phyloP scores from a whole-genome alignment of 53 echinoderm and acorn worm species.

The Antedon mediterranea region DNA sequence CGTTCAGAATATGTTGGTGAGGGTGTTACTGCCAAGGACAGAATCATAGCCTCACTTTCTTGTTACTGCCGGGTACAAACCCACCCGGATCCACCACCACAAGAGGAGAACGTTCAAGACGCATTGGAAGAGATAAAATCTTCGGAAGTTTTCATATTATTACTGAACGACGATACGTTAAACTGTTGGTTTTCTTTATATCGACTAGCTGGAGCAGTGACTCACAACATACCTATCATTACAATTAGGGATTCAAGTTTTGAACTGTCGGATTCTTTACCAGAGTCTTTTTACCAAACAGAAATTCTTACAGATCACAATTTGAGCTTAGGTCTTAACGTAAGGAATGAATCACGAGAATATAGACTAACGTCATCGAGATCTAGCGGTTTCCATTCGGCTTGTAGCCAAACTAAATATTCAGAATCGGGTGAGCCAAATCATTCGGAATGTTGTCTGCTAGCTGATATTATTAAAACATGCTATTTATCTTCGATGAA shows the following conservation, averaged over 20 bases:
- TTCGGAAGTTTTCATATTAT: conserved; percentile 63
- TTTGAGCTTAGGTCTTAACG: neutral
- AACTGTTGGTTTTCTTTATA: conserved; percentile 40
- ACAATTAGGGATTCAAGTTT: conserved; percentile 51
- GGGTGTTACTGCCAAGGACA: conserved; percentile 16
- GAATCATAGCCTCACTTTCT: conserved; percentile 50
- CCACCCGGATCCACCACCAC: conserved; percentile 40
- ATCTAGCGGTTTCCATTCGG: conserved; percentile 53
- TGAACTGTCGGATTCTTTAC: conserved; percentile 24
- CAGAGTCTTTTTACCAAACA: conserved; percentile 30
- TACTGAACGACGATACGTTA: conserved; percentile 42
- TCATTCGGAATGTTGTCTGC: neutral
- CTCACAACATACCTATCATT: conserved; percentile 40
- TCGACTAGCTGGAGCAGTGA: conserved; percentile 47
- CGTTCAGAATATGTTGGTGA: neutral
- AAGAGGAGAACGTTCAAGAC: conserved; percentile 29
- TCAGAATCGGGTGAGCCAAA: conserved; percentile 23
- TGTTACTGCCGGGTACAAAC: conserved; percentile 52
- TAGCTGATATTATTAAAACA: conserved; percentile 35
- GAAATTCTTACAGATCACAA: conserved; percentile 25
- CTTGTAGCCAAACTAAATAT: neutral
- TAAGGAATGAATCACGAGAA: neutral
- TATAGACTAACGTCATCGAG: conserved; percentile 4
- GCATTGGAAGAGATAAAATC: conserved; percentile 31
- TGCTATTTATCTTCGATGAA: conserved; percentile 36